A percentile compares a stretch with the other conserved stretches of the same genome.
phyloP scores from a whole-genome alignment of 2,113 vertebrate genomes.

The Stigmatopora argus region DNA sequence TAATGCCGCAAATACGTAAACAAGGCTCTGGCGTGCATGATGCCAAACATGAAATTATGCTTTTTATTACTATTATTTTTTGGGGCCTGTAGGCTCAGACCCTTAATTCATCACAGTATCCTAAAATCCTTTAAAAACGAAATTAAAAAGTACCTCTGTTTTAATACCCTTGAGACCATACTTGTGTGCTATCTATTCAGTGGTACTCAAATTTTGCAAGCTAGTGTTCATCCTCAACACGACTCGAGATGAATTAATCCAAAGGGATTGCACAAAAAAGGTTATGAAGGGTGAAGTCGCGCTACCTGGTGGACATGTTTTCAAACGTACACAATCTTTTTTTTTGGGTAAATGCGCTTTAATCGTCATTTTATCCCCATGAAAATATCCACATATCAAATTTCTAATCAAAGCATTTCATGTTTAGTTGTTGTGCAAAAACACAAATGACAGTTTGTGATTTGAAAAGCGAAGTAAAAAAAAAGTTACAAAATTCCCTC shows the following conservation, averaged over 20 bases:
- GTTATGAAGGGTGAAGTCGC: too few relatives aligned
- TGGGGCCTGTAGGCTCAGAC: background rate
- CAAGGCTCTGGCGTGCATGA: background rate
- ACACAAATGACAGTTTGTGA: too few relatives aligned
- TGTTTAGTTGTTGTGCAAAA: too few relatives aligned
- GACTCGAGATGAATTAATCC: too few relatives aligned
- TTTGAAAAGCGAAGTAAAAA: too few relatives aligned
- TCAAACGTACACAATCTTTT: too few relatives aligned
- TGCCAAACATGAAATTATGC: background rate
- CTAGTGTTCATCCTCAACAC: background rate
- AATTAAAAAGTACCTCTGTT: background rate
- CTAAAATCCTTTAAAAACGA: background rate
- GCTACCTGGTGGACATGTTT: too few relatives aligned
- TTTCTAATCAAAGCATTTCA: too few relatives aligned
- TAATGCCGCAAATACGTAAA: conserved; percentile 1
- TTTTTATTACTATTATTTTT: background rate
- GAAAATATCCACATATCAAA: too few relatives aligned
- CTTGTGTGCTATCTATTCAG: background rate
- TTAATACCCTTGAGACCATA: background rate
- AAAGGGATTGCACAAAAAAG: too few relatives aligned
- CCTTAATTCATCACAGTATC: conserved; percentile 5
- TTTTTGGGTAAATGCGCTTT: too few relatives aligned
- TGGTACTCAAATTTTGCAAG: background rate
- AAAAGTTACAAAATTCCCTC: background rate
- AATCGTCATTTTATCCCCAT: too few relatives aligned